Conservation (phyloP, 2,113 vertebrate genomes). For the Cisticola juncidis region DNA sequence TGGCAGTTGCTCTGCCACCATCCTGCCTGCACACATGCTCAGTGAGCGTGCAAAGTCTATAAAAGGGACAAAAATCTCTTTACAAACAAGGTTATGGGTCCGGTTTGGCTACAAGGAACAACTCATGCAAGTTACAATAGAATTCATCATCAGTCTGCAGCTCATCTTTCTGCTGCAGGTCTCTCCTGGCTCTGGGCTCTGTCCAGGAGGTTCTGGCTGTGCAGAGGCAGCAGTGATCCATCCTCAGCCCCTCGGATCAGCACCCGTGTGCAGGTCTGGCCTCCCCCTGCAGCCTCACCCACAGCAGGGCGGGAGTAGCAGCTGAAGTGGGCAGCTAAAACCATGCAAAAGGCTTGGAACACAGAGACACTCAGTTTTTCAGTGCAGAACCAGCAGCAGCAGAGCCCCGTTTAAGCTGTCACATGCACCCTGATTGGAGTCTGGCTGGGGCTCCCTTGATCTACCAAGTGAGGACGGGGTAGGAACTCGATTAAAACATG, state of each 20-base stretch:
- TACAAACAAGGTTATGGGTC: background rate
- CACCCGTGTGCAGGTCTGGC: accelerated
- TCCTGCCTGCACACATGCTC: background rate
- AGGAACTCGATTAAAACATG: background rate
- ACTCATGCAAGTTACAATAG: background rate
- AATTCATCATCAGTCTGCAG: background rate
- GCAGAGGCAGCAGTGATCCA: background rate
- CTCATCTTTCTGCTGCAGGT: background rate
- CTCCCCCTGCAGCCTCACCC: background rate
- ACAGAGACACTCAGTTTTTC: background rate
- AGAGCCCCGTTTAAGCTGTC: background rate
- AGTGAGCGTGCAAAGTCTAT: background rate
- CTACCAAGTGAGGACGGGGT: background rate
- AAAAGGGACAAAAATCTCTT: background rate
- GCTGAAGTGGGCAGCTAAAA: background rate
- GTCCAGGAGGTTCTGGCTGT: background rate
- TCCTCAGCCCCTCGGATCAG: background rate
- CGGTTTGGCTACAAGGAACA: background rate
- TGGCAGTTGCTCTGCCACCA: background rate
- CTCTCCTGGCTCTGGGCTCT: background rate
- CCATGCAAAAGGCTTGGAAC: background rate
- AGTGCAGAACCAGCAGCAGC: background rate
- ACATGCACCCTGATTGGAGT: background rate
- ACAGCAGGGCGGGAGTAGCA: background rate
- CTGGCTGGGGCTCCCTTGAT: background rate